Evolutionary conservation across 1,140 invertebrate genomes (phyloP).

Genomic region (Drosophila ogumai): DNA sequence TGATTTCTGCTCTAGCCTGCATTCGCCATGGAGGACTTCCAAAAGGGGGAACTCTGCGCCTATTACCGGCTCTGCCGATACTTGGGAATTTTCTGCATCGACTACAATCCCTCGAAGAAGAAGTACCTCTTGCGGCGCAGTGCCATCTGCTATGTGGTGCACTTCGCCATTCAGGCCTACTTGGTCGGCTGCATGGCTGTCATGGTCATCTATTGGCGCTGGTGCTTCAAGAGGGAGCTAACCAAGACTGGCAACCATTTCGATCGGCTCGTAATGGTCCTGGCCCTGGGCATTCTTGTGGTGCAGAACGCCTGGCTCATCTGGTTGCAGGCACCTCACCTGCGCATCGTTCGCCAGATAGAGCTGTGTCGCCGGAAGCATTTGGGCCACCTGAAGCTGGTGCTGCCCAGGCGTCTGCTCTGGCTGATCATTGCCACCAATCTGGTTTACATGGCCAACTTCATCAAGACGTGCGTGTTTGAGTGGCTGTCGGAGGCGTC

Average conservation of each 20-base stretch:
- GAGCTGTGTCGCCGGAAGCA: conserved; percentile 52
- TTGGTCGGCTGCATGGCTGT: conserved; percentile 44
- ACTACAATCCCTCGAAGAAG: conserved; percentile 43
- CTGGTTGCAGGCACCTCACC: conserved; percentile 52
- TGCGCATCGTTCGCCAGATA: conserved; percentile 55
- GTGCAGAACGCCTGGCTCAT: conserved; percentile 70
- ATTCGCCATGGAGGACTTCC: conserved; percentile 37
- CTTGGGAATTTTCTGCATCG: conserved; percentile 68
- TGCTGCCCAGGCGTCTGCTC: conserved; percentile 49
- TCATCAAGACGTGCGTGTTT: conserved; percentile 16
- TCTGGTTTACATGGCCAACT: conserved; percentile 48
- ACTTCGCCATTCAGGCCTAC: conserved; percentile 52
- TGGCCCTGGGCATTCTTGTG: conserved; percentile 53
- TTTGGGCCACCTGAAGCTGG: conserved; percentile 3
- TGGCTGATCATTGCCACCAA: conserved; percentile 43
- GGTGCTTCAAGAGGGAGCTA: conserved; percentile 45
- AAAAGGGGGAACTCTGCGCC: conserved; percentile 36
- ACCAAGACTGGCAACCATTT: conserved; percentile 67
- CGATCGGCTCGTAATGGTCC: conserved; percentile 57
- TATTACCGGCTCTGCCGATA: conserved; percentile 67
- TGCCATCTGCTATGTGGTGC: conserved; percentile 58
- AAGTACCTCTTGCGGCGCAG: conserved; percentile 50
- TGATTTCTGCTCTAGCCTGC: background rate
- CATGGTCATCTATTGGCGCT: conserved; percentile 46
- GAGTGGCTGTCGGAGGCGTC: conserved; percentile 42